Conservation (phyloP, 2,888 invertebrate species). For the Campoletis raptor region DNA sequence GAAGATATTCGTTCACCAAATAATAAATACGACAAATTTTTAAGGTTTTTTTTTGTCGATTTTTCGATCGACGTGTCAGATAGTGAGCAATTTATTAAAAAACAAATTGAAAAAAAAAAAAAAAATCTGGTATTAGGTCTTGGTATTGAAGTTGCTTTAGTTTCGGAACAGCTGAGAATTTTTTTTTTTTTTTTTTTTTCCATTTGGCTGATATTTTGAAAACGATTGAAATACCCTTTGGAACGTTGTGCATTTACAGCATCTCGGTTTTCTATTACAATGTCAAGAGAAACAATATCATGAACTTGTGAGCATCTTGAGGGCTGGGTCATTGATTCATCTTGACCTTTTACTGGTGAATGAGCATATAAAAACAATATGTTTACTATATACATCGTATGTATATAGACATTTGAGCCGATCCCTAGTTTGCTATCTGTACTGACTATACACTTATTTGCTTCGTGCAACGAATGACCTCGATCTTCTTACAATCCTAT, state of each 20-base stretch:
- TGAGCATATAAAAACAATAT: conserved; percentile 21
- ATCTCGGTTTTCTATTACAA: conserved; percentile 22
- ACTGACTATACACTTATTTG: conserved; percentile 19
- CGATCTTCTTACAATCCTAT: conserved; percentile 40
- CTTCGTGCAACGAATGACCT: conserved; percentile 53
- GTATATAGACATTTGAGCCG: conserved; percentile 61
- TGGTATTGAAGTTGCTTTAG: neutral
- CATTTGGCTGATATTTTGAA: neutral
- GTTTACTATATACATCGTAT: conserved; percentile 12
- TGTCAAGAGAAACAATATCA: conserved; percentile 35
- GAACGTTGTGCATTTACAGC: neutral
- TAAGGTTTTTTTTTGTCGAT: neutral
- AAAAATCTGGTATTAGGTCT: neutral
- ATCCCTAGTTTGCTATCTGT: conserved; percentile 69
- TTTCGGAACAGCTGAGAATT: neutral
- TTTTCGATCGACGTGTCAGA: neutral
- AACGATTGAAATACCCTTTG: neutral
- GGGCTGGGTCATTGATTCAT: conserved; percentile 77
- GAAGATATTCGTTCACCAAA: neutral
- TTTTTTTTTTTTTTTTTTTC: neutral
- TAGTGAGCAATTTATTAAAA: neutral
- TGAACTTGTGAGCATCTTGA: conserved; percentile 73
- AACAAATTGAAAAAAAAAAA: neutral
- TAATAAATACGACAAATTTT: neutral
- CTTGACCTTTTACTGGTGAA: conserved; percentile 76